phyloP scores from a whole-genome alignment of 2,113 vertebrate genomes.

The Sinocyclocheilus rhinocerous region DNA sequence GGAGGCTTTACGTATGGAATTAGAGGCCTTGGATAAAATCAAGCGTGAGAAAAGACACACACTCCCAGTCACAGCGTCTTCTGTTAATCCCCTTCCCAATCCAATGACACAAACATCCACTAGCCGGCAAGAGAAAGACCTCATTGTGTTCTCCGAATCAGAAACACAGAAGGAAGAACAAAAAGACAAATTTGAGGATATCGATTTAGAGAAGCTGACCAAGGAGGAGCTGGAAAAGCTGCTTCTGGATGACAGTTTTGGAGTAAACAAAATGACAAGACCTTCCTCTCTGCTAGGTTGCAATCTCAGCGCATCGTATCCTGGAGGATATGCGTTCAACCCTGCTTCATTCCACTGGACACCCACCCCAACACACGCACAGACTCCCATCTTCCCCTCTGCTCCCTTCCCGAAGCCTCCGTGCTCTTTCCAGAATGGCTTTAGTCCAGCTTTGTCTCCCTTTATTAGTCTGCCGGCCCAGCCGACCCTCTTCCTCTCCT shows the following conservation, averaged over 20 bases:
- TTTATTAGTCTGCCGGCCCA: slow-evolving; percentile 78
- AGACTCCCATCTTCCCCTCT: slow-evolving; percentile 76
- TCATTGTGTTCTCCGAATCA: slow-evolving; percentile 93
- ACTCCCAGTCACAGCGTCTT: slow-evolving; percentile 57
- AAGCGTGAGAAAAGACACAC: slow-evolving; percentile 82
- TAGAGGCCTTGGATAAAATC: slow-evolving; percentile 91
- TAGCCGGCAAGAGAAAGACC: slow-evolving; percentile 85
- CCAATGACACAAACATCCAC: slow-evolving; percentile 50
- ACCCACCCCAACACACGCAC: slow-evolving; percentile 70
- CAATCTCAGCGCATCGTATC: slow-evolving; percentile 84
- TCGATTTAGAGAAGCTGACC: slow-evolving; percentile 90
- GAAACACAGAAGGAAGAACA: slow-evolving; percentile 79
- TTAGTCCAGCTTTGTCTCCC: slow-evolving; percentile 76
- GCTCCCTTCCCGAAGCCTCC: slow-evolving; percentile 82
- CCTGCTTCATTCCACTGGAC: slow-evolving; percentile 81
- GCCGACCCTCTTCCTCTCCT: slow-evolving; percentile 80
- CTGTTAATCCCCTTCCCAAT: slow-evolving; percentile 61
- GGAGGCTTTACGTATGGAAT: slow-evolving; percentile 98
- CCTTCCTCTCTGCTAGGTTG: slow-evolving; percentile 76
- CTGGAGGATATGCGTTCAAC: slow-evolving; percentile 80
- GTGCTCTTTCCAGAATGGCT: slow-evolving; percentile 88
- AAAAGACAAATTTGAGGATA: slow-evolving; percentile 79
- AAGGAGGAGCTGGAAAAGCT: slow-evolving; percentile 91
- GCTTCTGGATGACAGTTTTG: slow-evolving; percentile 89
- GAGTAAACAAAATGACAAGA: slow-evolving; percentile 74